phyloP scores from a whole-genome alignment of 2,888 invertebrate genomes.

The Pyrrhosoma nymphula region DNA sequence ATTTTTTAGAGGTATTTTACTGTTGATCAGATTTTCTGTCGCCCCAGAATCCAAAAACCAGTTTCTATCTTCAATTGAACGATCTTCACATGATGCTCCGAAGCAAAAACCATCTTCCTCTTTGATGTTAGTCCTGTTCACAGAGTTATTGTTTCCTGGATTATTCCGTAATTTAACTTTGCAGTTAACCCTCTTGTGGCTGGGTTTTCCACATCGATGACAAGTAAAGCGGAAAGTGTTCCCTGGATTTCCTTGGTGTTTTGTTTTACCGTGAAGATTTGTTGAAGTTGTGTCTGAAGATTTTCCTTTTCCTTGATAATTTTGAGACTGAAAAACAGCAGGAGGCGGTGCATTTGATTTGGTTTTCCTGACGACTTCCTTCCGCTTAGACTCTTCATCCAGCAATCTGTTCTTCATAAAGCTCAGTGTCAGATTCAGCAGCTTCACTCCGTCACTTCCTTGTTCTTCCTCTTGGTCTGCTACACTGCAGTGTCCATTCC shows the following conservation, averaged over 20 bases:
- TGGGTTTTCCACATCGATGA: not conserved
- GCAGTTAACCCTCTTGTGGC: not conserved
- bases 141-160: not conserved
- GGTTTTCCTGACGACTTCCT: not conserved
- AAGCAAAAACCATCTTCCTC: conserved; percentile 58
- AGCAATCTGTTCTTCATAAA: not conserved
- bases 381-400: not conserved
- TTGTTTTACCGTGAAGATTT: not conserved
- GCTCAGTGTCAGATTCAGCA: not conserved
- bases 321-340: conserved; percentile 13
- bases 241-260: not conserved
- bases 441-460: no score
- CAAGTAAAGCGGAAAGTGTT: not conserved
- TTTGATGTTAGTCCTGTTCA: conserved; percentile 13
- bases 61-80: conserved; percentile 56
- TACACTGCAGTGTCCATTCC: no score
- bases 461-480: no score
- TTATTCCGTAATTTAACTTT: not conserved
- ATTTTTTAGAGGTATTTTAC: no score
- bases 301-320: not conserved
- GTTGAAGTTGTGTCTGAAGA: not conserved
- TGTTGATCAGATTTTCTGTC: conserved; percentile 72
- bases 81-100: conserved; percentile 53
- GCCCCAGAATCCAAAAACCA: conserved; percentile 73
- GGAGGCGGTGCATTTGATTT: not conserved